A percentile compares a stretch with the other conserved stretches of the same genome.
Conservation (phyloP, 2,888 invertebrate genomes). For the Drosophila ustulata region DNA sequence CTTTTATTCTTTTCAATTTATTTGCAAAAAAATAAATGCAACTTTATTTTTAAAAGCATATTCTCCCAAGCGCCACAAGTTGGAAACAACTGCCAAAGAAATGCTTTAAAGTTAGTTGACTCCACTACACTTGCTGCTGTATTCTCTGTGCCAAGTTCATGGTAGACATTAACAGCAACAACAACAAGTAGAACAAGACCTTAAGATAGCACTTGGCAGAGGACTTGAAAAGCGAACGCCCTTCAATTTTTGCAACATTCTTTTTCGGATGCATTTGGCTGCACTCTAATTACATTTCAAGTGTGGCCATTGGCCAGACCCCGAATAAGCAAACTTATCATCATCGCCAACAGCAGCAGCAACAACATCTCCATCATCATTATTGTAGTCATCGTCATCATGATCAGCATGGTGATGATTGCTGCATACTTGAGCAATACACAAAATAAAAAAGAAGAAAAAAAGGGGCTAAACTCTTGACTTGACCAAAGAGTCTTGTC, state of each 20-base stretch:
- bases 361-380: slow-evolving; percentile 20
- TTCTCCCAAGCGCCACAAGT: slow-evolving; percentile 7
- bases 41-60: background rate
- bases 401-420: slow-evolving; percentile 30
- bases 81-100: slow-evolving; percentile 6
- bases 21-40: background rate
- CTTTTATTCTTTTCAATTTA: too few relatives aligned
- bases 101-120: slow-evolving; percentile 14
- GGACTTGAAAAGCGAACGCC: slow-evolving; percentile 48
- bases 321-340: slow-evolving; percentile 55
- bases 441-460: slow-evolving; percentile 2
- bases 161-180: slow-evolving; percentile 31
- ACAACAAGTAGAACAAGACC: background rate
- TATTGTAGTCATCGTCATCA: slow-evolving; percentile 10
- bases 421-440: slow-evolving; percentile 54
- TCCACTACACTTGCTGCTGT: background rate
- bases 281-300: slow-evolving; percentile 74
- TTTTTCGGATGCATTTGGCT: slow-evolving; percentile 68
- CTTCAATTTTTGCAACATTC: slow-evolving; percentile 62
- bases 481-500: slow-evolving; percentile 66
- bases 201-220: background rate
- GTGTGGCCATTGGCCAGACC: slow-evolving; percentile 64
- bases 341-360: slow-evolving; percentile 36
- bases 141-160: slow-evolving; percentile 47
- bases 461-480: slow-evolving; percentile 49